These are phyloP conservation scores for Drosophila niveifrons DNA, from an alignment of 2,888 invertebrate species.

Conservation along the genomic window DNA sequence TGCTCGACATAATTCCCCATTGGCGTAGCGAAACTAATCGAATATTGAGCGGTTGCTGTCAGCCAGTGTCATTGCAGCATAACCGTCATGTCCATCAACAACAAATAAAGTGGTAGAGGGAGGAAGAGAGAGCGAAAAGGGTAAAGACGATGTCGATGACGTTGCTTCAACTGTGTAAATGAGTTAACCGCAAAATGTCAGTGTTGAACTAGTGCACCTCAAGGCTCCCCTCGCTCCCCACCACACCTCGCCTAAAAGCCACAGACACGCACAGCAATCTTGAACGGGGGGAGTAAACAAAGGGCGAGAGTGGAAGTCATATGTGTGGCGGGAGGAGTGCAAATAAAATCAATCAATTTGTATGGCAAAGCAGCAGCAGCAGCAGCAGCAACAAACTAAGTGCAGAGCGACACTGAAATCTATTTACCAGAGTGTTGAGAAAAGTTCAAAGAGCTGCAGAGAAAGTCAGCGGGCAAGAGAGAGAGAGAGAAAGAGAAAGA, in stretches of 20 bases:
- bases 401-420: constrained; percentile 76
- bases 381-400: constrained; percentile 49
- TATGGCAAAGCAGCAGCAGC: constrained; percentile 43
- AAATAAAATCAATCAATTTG: constrained; percentile 82
- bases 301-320: neutral
- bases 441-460: constrained; percentile 48
- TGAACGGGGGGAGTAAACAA: neutral
- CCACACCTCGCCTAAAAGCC: constrained; percentile 33
- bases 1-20: neutral
- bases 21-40: constrained; percentile 5
- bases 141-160: constrained; percentile 32
- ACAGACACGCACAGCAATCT: constrained; percentile 52
- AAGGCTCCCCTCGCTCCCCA: neutral
- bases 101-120: neutral
- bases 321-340: constrained; percentile 45
- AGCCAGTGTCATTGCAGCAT: constrained; percentile 44
- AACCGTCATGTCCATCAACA: constrained; percentile 48
- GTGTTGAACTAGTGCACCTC: constrained; percentile 38
- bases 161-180: constrained; percentile 63
- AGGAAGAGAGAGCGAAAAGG: constrained; percentile 19
- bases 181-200: constrained; percentile 78
- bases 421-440: constrained; percentile 76
- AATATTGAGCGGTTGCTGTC: constrained; percentile 34
- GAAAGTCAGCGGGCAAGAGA: constrained; percentile 5
- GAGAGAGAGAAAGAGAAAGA: neutral